Base-by-base conservation (phyloP, 2,797 vertebrate species). In the Salarias fasciatus region DNA sequence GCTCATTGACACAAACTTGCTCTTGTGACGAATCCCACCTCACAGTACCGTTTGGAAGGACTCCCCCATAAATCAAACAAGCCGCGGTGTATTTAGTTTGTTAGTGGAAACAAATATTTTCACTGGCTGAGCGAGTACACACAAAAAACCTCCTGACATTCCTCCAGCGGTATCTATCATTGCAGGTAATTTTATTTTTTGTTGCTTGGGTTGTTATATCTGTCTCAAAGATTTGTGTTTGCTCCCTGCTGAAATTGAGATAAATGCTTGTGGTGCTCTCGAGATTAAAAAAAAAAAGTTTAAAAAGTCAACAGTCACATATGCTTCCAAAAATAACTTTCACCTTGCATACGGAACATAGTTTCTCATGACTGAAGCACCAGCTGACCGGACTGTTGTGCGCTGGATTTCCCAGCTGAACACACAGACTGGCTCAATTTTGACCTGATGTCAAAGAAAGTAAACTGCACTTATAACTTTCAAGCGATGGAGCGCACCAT, bases 11-110 rank as follows among this genome's bases (percentile, higher is more conserved):
- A 24, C 18, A 24, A 24, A 12, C 18, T 14, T n/a, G 30, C 40
- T 61, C 30, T 24, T 52, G 36, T 18, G 18, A 8, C 29, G 50
- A 37, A 56, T 52, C 12, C 18, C 6, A 50, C 46, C 35, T 56
- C 56, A 37, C 1, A 24, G 46, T 46, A 46, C 37, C 28, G 14
- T 48, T 43, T 43, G n/a, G 8, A 42, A 35, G 0, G 10, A 11
- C 7, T 59, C 10, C 18, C 43, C 12, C 11, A 46, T 38, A 24
- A 53, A 53, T 31, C 11, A 53, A 63, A 50, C 38, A 8, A 28
- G 14, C 37, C 6, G 50, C 41, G 10, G 11, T 52, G 14, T 36
- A 8, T 43, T 30, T 35, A 18, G 11, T 44, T 35, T 49, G 10
- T 15, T 12, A 41, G 36, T 2, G 11, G 24, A 7, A 18, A 41